phyloP scores from a whole-genome alignment of 2,797 vertebrate genomes.

The Falco columbarius region DNA sequence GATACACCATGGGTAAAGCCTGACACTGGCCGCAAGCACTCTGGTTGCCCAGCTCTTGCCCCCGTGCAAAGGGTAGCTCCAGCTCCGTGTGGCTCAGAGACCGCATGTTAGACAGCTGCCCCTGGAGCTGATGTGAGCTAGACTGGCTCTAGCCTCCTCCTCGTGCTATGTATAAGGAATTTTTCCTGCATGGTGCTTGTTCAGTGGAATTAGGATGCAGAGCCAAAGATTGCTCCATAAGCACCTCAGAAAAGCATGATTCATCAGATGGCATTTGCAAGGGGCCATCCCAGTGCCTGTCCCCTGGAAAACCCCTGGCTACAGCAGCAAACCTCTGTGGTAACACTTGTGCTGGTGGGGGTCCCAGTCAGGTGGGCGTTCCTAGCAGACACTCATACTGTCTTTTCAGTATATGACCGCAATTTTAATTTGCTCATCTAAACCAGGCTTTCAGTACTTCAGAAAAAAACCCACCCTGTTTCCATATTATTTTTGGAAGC shows the following conservation, averaged over 20 bases:
- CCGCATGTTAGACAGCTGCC: neutral
- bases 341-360: neutral
- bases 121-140: neutral
- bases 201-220: neutral
- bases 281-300: neutral
- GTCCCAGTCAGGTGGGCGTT: neutral
- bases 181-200: neutral
- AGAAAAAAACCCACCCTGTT: neutral
- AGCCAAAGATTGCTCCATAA: neutral
- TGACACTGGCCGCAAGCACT: neutral
- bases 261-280: constrained; percentile 31
- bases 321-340: neutral
- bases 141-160: neutral
- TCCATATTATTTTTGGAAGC: constrained; percentile 59
- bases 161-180: neutral
- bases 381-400: neutral
- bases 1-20: rapidly evolving
- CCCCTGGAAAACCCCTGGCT: neutral
- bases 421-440: neutral
- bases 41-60: neutral
- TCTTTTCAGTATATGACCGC: neutral
- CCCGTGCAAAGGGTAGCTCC: neutral
- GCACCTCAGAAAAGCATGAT: neutral
- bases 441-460: neutral
- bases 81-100: neutral